These are phyloP conservation scores for Pygocentrus nattereri DNA, from an alignment of 2,797 vertebrate genomes.

Conservation along the genomic window DNA sequence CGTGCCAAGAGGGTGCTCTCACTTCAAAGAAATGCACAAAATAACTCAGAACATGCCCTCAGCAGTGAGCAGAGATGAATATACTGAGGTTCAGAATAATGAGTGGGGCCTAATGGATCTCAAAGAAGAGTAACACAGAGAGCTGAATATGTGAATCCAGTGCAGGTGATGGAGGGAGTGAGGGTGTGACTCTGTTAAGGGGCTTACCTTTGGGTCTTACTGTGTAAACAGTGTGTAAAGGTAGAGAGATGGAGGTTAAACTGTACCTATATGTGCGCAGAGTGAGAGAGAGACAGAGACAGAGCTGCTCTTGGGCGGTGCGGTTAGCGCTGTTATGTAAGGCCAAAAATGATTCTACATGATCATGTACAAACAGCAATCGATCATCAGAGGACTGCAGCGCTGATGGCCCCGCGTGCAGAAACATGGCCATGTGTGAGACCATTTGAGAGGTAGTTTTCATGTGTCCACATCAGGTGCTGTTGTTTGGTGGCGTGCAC, in stretches of 20 bases:
- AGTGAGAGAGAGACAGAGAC: background rate
- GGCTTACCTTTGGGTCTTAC: background rate
- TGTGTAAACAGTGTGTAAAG: conserved; percentile 4
- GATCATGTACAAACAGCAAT: conserved; percentile 42
- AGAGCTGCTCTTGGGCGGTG: background rate
- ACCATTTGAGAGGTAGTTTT: conserved; percentile 16
- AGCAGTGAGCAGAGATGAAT: conserved; percentile 1
- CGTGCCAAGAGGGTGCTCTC: conserved; percentile 19
- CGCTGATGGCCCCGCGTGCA: background rate
- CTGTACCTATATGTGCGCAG: background rate
- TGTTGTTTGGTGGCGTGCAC: background rate
- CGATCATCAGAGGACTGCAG: conserved; percentile 44
- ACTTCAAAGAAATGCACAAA: conserved; percentile 25
- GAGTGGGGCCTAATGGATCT: conserved; percentile 1
- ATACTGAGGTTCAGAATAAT: background rate
- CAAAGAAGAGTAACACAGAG: background rate
- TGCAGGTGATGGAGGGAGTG: background rate
- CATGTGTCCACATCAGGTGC: conserved; percentile 28
- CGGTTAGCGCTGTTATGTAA: conserved; percentile 38
- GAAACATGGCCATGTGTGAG: background rate
- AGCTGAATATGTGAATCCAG: background rate
- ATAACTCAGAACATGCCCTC: conserved; percentile 1
- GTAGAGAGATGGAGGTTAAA: background rate
- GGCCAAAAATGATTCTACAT: conserved; percentile 48
- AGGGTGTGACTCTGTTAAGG: background rate